Evolutionary conservation across 2,113 vertebrate species (phyloP).

Genomic region (Gymnorhina tibicen): DNA sequence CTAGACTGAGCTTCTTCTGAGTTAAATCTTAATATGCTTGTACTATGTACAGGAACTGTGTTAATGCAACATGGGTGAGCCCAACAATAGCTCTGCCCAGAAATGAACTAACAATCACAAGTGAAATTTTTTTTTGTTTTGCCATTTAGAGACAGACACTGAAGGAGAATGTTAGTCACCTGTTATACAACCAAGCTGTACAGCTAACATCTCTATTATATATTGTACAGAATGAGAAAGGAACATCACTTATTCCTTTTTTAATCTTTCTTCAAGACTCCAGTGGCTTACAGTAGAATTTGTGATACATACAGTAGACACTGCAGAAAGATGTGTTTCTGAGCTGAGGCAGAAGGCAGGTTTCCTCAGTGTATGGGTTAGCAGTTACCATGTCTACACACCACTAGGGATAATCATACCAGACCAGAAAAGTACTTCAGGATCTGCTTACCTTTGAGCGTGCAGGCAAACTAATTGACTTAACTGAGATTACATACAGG

Average conservation of each 20-base stretch:
- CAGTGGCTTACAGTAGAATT: background rate
- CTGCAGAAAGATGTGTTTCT: background rate
- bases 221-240: background rate
- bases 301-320: background rate
- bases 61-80: background rate
- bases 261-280: background rate
- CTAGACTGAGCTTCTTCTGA: background rate
- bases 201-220: background rate
- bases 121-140: background rate
- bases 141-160: background rate
- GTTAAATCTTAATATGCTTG: background rate
- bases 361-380: background rate
- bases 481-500: conserved; percentile 51
- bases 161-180: background rate
- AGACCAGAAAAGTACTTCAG: background rate
- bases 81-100: background rate
- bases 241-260: background rate
- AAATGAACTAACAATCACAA: background rate
- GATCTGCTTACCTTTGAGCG: conserved; percentile 47
- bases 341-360: background rate
- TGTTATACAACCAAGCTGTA: background rate
- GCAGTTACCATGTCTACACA: background rate
- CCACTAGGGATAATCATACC: conserved; percentile 16
- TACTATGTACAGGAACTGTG: background rate
- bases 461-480: conserved; percentile 40